Conservation (phyloP, 2,113 vertebrate genomes). For the Mus spicilegus region DNA sequence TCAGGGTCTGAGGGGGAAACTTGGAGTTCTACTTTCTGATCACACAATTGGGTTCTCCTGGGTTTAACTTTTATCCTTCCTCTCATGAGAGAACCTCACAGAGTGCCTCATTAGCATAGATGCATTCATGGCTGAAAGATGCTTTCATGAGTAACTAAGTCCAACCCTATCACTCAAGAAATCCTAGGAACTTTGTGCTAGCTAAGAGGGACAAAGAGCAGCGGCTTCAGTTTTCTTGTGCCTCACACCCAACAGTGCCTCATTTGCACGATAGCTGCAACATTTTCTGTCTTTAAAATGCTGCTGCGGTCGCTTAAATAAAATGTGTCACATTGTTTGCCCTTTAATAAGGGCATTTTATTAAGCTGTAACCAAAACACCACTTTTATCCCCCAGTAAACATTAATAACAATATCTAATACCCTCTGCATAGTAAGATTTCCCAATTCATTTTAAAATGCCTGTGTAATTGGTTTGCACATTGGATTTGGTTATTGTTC, state of each 20-base stretch:
- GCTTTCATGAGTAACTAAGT: not conserved
- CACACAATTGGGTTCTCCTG: not conserved
- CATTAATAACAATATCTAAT: conserved; percentile 21
- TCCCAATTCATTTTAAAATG: not conserved
- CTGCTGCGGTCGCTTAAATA: conserved; percentile 31
- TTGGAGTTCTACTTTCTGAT: not conserved
- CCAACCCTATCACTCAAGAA: not conserved
- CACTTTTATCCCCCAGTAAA: conserved; percentile 6
- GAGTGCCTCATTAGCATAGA: not conserved
- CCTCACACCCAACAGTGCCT: not conserved
- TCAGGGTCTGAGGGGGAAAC: not conserved
- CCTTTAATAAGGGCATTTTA: not conserved
- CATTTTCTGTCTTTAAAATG: not conserved
- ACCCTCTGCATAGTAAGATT: not conserved
- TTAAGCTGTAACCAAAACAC: conserved; percentile 7
- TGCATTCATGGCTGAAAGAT: not conserved
- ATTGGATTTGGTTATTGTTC: not conserved
- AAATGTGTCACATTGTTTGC: conserved; percentile 13
- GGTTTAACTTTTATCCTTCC: not conserved
- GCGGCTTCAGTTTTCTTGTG: not conserved
- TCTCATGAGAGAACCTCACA: fast-evolving
- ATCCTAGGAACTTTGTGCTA: not conserved
- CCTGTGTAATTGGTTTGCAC: not conserved
- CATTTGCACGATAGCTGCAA: not conserved
- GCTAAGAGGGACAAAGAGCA: not conserved